Percentiles rank a stretch among this genome's conserved stretches.
These are phyloP conservation scores for Sclerurus mexicanus DNA, from an alignment of 2,113 vertebrate species.

Conservation along the genomic window DNA sequence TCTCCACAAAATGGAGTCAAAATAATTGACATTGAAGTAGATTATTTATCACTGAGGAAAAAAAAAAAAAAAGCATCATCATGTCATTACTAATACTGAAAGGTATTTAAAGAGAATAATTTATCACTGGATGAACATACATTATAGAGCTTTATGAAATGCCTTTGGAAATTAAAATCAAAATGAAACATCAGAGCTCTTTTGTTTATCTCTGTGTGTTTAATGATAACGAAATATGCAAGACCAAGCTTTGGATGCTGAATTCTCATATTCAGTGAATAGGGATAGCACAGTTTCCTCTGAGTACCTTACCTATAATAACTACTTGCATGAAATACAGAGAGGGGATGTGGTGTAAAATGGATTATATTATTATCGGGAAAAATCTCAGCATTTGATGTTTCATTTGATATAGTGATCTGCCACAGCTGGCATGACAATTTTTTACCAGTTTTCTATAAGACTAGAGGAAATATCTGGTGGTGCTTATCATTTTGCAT, in stretches of 20 bases:
- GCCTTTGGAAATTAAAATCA: constrained; percentile 13
- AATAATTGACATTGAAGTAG: not conserved
- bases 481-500: not conserved
- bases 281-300: not conserved
- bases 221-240: not conserved
- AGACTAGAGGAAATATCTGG: not conserved
- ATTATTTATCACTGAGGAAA: not conserved
- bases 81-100: not conserved
- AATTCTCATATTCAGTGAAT: not conserved
- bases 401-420: not conserved
- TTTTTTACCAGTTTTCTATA: not conserved
- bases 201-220: not conserved
- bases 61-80: constrained; percentile 1
- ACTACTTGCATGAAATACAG: not conserved
- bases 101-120: not conserved
- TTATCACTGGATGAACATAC: not conserved
- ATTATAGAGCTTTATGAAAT: not conserved
- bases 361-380: not conserved
- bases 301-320: not conserved
- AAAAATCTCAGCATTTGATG: not conserved
- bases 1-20: not conserved
- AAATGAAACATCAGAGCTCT: not conserved
- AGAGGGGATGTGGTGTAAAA: not conserved
- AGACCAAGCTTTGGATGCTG: not conserved
- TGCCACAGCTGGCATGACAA: not conserved